Evolutionary conservation across 2,113 vertebrate genomes (phyloP), one percentile per base, ranked within the genome.

Genomic region (Onychorhynchus coronatus): DNA sequence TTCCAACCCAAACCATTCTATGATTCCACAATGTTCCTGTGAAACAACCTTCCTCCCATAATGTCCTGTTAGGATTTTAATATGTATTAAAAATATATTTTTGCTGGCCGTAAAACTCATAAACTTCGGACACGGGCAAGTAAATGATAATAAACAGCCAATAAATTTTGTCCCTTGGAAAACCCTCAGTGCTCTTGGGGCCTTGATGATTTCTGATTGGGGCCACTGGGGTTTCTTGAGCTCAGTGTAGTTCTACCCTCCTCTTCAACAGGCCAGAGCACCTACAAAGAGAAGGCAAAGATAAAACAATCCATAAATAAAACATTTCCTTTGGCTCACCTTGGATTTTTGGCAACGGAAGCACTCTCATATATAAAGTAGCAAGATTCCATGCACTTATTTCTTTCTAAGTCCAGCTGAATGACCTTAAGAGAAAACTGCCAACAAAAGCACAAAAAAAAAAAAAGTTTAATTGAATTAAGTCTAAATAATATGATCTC

Each of bases 401-500:
- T 94, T 91, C 85, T 94, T 92, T 91, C 83, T 16, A 93, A 89
- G 33, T 39, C 85, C 0, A 1, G 30, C 67, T 62, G 80, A 72
- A 23, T 78, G 89, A 89, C 88, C 78, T 93, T 88, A 89, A n/a
- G 28, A 94, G 76, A 92, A 96, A 95, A 93, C 79, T 80, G 88
- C 96, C 89, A 94, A 89, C 90, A 93, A 93, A 95, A 85, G 84
- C 91, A 86, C 67, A 92, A 74, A 84, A 80, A 89, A 94, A 59
- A 85, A 88, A 88, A 85, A 94, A 58, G 46, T 80, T 89, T 83
- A 96, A 95, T 91, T 86, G 25, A 87, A 95, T 96, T 97, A 96
- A 88, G 55, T 35, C 53, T 95, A 97, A 97, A 96, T 96, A 96
- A 95, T 77, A 88, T 44, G 85, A 75, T 91, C 94, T 88, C 84